phyloP scores from a whole-genome alignment of 1,140 invertebrate genomes.

The Danaus plexippus region DNA sequence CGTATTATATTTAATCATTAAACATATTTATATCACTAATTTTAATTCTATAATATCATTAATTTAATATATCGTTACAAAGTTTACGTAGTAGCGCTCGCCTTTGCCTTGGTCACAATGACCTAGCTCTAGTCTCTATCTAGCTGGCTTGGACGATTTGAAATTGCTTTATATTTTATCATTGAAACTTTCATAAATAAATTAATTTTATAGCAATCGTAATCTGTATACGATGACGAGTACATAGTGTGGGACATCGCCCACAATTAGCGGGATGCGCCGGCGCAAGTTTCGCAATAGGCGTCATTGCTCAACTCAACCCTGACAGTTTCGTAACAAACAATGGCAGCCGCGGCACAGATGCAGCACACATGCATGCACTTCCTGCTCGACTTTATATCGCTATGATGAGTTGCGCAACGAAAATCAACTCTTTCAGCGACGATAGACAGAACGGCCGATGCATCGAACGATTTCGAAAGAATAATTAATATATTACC shows the following conservation, averaged over 20 bases:
- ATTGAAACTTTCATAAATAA: no score
- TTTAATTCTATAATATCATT: constrained; percentile 8
- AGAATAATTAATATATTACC: constrained; percentile 38
- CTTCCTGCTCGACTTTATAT: constrained; percentile 66
- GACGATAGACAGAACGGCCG: constrained; percentile 43
- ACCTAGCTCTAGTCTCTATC: constrained; percentile 1
- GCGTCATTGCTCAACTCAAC: constrained; percentile 63
- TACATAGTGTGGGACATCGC: constrained; percentile 45
- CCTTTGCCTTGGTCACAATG: constrained; percentile 12
- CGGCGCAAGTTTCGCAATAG: constrained; percentile 49
- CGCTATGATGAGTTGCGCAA: constrained; percentile 62
- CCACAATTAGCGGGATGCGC: constrained; percentile 63
- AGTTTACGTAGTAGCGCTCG: constrained; percentile 10
- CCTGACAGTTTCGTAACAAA: constrained; percentile 68
- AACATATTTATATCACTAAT: background rate
- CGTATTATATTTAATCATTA: no score
- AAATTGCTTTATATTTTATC: no score
- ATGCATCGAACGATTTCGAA: constrained; percentile 47
- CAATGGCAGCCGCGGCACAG: constrained; percentile 60
- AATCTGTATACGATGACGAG: no score
- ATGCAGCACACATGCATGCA: constrained; percentile 67
- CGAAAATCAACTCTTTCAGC: constrained; percentile 37
- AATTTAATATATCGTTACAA: constrained; percentile 7
- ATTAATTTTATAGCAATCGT: no score
- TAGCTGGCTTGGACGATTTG: background rate